Evolutionary conservation across 92 coral and sea anemone species (phyloP), one percentile per base, ranked within the genome.

Genomic region (Heliopora coerulea): DNA sequence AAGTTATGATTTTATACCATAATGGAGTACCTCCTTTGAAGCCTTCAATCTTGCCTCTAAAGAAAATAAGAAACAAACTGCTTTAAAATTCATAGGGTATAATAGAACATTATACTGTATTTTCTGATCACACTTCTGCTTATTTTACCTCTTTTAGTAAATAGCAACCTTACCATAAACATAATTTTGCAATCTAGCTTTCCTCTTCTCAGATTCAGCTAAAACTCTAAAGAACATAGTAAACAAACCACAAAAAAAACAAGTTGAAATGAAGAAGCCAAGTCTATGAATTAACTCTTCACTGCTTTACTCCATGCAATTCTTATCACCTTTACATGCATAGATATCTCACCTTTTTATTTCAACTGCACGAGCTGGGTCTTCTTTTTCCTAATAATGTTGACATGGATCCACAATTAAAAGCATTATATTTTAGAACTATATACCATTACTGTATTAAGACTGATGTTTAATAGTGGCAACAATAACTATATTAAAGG

Each of bases 1-100:
- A n/a, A n/a, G n/a, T n/a, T n/a, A n/a, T n/a, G n/a, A n/a, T n/a
- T n/a, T n/a, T 9, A 49, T 4, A 15, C 8, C 32, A 31, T 25
- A n/a, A n/a, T n/a, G n/a, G n/a, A n/a, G 56, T 37, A 44, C 54
- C 57, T 56, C 78, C 42, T 24, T 32, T 29, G 27, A 72, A 33
- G 72, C 63, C 80, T 24, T 79, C 24, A 72, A 84, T 74, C 78
- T 73, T 56, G 59, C 75, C 63, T 84, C 88, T 84, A 73, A 8
- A 40, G 79, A 25, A 25, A 8, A 37, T 61, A 19, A 29, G 18
- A 64, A 3, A 40, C 3, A 35, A 66, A n/a, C n/a, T n/a, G n/a
- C n/a, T n/a, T n/a, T n/a, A n/a, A n/a, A n/a, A n/a, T n/a, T n/a
- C n/a, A n/a, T n/a, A n/a, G n/a, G n/a, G n/a, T n/a, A n/a, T n/a